A percentile compares a stretch with the other conserved stretches of the same genome.
These are phyloP conservation scores for Castor canadensis DNA, from an alignment of 2,113 vertebrate genomes.

Conservation along the genomic window DNA sequence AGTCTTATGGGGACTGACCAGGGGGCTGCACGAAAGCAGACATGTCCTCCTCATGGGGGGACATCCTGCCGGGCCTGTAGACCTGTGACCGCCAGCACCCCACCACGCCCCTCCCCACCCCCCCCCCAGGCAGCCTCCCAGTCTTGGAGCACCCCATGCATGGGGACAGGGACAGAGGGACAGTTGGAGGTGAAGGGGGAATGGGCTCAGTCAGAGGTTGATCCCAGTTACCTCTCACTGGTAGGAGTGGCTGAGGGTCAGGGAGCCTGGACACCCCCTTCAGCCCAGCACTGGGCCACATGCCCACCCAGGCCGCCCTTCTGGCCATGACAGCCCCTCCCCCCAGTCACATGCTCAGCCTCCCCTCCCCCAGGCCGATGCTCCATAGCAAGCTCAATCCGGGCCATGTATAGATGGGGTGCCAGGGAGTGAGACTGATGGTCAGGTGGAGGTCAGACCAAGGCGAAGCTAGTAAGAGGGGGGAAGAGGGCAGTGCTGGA, in stretches of 20 bases:
- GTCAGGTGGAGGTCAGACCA: slow-evolving; percentile 50
- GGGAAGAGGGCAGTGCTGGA: slow-evolving; percentile 38
- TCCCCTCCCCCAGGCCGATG: slow-evolving; percentile 68
- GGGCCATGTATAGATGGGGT: slow-evolving; percentile 66
- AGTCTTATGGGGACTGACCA: background rate
- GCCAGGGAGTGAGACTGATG: slow-evolving; percentile 76
- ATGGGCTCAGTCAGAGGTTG: background rate
- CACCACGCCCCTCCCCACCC: background rate
- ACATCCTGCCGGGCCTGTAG: background rate
- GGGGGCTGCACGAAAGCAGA: background rate
- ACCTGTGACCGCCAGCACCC: slow-evolving; percentile 68
- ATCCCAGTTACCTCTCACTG: background rate
- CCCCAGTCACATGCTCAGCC: slow-evolving; percentile 84
- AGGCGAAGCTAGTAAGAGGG: slow-evolving; percentile 83
- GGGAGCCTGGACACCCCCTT: background rate
- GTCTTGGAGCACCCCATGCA: slow-evolving; percentile 65
- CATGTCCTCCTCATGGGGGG: background rate
- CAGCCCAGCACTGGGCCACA: background rate
- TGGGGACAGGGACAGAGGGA: background rate
- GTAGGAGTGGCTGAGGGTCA: background rate
- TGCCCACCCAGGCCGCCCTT: background rate
- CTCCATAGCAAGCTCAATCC: slow-evolving; percentile 77
- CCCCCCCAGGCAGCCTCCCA: slow-evolving; percentile 23
- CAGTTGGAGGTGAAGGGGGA: background rate
- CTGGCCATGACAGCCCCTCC: background rate